Evolutionary conservation across 2,797 vertebrate species (phyloP).

Genomic region (Trichosurus vulpecula): DNA sequence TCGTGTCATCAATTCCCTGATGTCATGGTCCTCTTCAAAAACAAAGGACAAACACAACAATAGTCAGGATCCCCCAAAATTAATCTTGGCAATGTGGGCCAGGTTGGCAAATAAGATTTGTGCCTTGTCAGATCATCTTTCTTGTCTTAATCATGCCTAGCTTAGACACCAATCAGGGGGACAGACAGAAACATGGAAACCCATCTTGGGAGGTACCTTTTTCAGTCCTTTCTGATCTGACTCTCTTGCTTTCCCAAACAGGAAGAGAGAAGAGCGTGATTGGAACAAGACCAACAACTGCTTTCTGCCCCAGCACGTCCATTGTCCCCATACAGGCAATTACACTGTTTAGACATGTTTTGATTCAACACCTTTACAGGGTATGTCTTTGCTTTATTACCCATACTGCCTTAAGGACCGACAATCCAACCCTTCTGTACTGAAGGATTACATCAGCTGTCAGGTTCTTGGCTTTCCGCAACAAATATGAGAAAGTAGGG

Average conservation of each 20-base stretch:
- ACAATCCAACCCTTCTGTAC: constrained; percentile 6
- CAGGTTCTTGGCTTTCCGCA: background rate
- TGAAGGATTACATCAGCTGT: background rate
- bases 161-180: background rate
- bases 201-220: background rate
- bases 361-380: background rate
- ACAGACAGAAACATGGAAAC: background rate
- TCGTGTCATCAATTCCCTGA: no score
- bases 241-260: constrained; percentile 21
- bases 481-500: background rate
- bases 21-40: no score
- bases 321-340: background rate
- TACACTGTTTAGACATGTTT: background rate
- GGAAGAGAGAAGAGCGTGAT: background rate
- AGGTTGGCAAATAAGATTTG: background rate
- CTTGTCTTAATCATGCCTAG: background rate
- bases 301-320: background rate
- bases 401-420: background rate
- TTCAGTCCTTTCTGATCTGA: background rate
- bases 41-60: no score
- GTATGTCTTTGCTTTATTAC: constrained; percentile 2
- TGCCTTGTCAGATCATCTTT: constrained; percentile 10
- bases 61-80: background rate
- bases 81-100: background rate
- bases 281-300: background rate